Evolutionary conservation across 2,113 vertebrate species (phyloP).

Genomic region (Carlito syrichta): DNA sequence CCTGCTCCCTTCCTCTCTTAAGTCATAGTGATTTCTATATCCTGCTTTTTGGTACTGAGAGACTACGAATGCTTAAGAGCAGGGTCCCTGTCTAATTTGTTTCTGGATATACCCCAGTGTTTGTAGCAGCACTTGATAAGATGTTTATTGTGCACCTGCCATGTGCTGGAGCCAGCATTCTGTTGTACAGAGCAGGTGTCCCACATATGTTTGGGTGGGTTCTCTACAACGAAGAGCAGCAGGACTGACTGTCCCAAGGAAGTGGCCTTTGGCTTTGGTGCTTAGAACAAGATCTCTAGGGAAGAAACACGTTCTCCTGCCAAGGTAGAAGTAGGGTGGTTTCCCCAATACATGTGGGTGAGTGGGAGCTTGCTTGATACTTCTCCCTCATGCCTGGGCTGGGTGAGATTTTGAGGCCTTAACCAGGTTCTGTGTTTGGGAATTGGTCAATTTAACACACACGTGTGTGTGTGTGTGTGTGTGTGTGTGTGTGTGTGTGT

Average conservation of each 20-base stretch:
- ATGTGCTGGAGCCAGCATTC: not conserved
- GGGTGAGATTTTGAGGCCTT: not conserved
- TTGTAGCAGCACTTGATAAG: not conserved
- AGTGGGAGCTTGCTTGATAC: not conserved
- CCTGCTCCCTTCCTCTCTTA: not conserved
- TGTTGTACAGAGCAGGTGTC: not conserved
- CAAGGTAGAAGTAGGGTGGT: not conserved
- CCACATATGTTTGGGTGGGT: fast-evolving
- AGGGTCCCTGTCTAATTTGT: not conserved
- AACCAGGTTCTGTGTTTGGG: not conserved
- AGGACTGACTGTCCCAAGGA: not conserved
- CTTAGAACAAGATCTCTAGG: not conserved
- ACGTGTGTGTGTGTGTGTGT: not conserved
- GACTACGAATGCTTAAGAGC: not conserved
- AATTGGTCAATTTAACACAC: not conserved
- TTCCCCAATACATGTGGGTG: not conserved
- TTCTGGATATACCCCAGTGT: not conserved
- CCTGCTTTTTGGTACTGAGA: not conserved
- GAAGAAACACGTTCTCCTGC: not conserved
- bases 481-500: too few species aligned
- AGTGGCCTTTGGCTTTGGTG: not conserved
- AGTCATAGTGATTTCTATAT: not conserved
- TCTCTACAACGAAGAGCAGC: not conserved
- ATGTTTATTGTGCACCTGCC: not conserved
- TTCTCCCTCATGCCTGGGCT: not conserved